These are phyloP conservation scores for Phenacoccus solenopsis DNA, from an alignment of 1,140 invertebrate species.

Conservation along the genomic window DNA sequence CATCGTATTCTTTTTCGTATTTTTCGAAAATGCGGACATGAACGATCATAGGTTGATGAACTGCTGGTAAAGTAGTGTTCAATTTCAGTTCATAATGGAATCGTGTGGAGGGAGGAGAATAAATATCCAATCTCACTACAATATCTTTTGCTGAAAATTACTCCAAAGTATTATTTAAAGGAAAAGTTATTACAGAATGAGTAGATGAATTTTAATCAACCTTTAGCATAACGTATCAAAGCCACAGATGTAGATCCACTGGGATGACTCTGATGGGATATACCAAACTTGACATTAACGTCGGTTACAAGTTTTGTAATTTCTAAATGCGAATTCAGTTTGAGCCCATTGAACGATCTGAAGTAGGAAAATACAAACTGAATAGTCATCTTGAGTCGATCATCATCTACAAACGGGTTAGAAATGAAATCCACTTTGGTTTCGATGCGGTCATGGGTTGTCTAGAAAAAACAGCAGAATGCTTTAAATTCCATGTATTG, in stretches of 20 bases:
- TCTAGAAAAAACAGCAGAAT: background rate
- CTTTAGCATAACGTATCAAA: constrained; percentile 38
- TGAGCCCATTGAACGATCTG: constrained; percentile 35
- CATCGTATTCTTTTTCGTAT: constrained; percentile 41
- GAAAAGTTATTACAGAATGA: too few species aligned
- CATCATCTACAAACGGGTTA: constrained; percentile 31
- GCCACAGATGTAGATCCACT: constrained; percentile 32
- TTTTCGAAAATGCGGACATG: constrained; percentile 43
- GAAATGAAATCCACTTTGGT: background rate
- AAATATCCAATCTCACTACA: constrained; percentile 36
- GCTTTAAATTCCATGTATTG: background rate
- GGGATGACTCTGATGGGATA: constrained; percentile 33
- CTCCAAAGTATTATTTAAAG: constrained; percentile 10
- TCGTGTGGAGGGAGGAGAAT: constrained; percentile 39
- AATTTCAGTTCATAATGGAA: constrained; percentile 44
- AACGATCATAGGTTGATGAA: constrained; percentile 44
- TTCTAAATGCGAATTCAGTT: constrained; percentile 34
- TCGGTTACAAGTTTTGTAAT: constrained; percentile 37
- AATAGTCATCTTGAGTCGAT: constrained; percentile 40
- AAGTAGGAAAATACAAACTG: constrained; percentile 41
- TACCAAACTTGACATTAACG: constrained; percentile 37
- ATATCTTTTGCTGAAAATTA: constrained; percentile 43
- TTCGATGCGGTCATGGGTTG: background rate
- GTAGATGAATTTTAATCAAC: constrained; percentile 25
- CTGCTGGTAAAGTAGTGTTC: constrained; percentile 46